Conservation (phyloP, 1,140 invertebrate genomes). For the Drosophila insularis region DNA sequence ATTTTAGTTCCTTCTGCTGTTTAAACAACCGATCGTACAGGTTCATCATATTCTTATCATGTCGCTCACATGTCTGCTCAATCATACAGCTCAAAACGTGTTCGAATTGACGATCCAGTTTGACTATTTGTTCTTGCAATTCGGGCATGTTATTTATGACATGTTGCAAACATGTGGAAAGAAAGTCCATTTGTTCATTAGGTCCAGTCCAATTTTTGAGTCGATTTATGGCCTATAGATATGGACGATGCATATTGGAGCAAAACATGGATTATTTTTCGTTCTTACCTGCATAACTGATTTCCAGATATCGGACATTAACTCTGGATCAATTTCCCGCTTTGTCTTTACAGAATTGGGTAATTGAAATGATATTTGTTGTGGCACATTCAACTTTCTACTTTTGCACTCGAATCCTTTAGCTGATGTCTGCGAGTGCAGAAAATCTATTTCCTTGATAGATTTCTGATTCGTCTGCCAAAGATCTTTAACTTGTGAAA, state of each 20-base stretch:
- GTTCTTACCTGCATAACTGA: background rate
- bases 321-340: background rate
- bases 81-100: constrained; percentile 22
- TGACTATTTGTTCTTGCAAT: background rate
- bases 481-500: no score
- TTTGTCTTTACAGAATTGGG: background rate
- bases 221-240: constrained; percentile 24
- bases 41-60: constrained; percentile 41
- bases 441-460: no score
- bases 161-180: constrained; percentile 36
- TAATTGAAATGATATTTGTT: background rate
- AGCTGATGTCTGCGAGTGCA: no score
- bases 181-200: constrained; percentile 30
- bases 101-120: constrained; percentile 53
- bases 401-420: background rate
- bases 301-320: background rate
- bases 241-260: background rate
- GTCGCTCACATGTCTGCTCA: constrained; percentile 32
- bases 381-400: background rate
- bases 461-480: no score
- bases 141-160: constrained; percentile 26
- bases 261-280: background rate
- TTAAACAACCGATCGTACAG: constrained; percentile 47
- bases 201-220: constrained; percentile 35
- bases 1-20: constrained; percentile 25